Conservation (phyloP, 2,113 vertebrate species). For the Cebus imitator region DNA sequence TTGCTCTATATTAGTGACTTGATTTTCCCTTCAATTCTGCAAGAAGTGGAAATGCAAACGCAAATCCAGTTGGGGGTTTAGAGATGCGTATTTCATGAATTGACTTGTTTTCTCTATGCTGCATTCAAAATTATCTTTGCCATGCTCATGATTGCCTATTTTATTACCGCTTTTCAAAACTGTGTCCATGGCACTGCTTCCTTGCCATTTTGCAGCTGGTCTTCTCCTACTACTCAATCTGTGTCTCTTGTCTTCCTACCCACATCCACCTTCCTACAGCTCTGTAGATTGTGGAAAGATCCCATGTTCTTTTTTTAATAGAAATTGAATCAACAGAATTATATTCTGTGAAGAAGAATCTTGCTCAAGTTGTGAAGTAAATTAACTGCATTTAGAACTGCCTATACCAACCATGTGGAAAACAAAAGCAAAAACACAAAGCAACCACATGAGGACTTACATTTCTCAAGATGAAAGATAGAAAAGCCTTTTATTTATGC, state of each 20-base stretch:
- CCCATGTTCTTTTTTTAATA: not conserved
- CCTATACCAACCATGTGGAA: not conserved
- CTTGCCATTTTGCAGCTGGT: too few species aligned
- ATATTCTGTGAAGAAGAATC: not conserved
- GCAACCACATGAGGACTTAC: not conserved
- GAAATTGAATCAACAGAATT: not conserved
- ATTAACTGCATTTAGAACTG: not conserved
- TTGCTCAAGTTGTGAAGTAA: not conserved
- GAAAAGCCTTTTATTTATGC: not conserved
- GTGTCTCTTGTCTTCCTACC: not conserved
- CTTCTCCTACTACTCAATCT: not conserved
- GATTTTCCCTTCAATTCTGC: not conserved
- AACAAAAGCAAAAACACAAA: not conserved
- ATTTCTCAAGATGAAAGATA: not conserved
- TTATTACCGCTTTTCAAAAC: not conserved
- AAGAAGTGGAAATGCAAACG: not conserved
- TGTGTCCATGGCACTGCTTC: too few species aligned
- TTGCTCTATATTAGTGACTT: not conserved
- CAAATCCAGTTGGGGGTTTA: not conserved
- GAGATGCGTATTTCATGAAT: not conserved
- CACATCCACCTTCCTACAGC: not conserved
- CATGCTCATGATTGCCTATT: not conserved
- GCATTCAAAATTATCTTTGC: not conserved
- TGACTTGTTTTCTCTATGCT: not conserved
- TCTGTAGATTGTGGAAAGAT: not conserved